phyloP scores from a whole-genome alignment of 2,888 invertebrate genomes.

The Synanthedon tipuliformis region DNA sequence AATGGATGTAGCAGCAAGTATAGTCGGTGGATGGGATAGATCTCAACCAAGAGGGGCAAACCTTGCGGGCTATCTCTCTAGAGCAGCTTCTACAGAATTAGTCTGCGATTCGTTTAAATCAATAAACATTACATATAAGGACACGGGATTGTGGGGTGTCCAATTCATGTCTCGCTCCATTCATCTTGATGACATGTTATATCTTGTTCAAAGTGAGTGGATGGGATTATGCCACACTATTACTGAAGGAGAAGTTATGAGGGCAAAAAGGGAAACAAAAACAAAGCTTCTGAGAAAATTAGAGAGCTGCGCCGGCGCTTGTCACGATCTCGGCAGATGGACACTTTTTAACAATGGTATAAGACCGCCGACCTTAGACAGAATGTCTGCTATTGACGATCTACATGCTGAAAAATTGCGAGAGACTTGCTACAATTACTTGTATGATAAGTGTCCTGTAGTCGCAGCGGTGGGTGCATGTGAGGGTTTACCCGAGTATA shows the following conservation, averaged over 20 bases:
- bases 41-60: constrained; percentile 88
- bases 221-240: constrained; percentile 86
- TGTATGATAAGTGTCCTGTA: constrained; percentile 92
- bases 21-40: constrained; percentile 91
- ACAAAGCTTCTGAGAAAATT: constrained; percentile 90
- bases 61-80: constrained; percentile 84
- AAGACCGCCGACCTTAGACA: constrained; percentile 86
- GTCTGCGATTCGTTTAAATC: constrained; percentile 92
- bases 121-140: constrained; percentile 97
- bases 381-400: constrained; percentile 85
- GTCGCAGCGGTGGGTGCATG: constrained; percentile 91
- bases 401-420: constrained; percentile 79
- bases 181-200: constrained; percentile 76
- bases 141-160: constrained; percentile 96
- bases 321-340: constrained; percentile 96
- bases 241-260: constrained; percentile 87
- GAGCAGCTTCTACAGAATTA: constrained; percentile 72
- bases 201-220: constrained; percentile 81
- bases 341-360: constrained; percentile 86
- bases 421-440: constrained; percentile 84
- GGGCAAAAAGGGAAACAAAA: constrained; percentile 90
- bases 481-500: constrained; percentile 88
- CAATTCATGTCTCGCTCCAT: constrained; percentile 82
- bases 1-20: constrained; percentile 91
- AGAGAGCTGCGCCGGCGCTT: constrained; percentile 89